These are phyloP conservation scores for Mycogona germanica DNA, from an alignment of 2,888 invertebrate genomes.

Conservation along the genomic window DNA sequence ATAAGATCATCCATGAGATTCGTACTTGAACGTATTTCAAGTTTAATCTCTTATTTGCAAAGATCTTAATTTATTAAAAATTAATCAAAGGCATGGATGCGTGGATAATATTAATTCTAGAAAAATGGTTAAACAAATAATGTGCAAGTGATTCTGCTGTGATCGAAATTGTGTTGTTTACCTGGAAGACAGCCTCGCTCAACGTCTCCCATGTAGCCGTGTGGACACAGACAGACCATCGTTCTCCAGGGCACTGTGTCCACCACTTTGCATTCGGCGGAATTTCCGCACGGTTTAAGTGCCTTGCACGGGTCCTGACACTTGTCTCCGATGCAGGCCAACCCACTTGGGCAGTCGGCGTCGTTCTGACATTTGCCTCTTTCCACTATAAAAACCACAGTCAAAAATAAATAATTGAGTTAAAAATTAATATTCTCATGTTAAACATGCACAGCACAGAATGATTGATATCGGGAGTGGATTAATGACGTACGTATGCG, in stretches of 20 bases:
- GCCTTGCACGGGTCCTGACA: conserved; percentile 52
- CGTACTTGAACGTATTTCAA: no score
- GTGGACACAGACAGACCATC: conserved; percentile 57
- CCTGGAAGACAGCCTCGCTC: conserved; percentile 20
- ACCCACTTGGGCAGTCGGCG: conserved; percentile 61
- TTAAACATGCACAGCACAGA: neutral
- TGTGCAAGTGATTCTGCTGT: no score
- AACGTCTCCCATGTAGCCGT: conserved; percentile 22
- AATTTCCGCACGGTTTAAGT: conserved; percentile 21
- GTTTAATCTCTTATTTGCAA: no score
- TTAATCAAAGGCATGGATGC: no score
- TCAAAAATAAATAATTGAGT: neutral
- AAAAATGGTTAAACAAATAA: neutral
- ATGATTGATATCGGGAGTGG: neutral
- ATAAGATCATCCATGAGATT: no score
- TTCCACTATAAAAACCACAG: conserved; percentile 24
- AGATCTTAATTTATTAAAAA: no score
- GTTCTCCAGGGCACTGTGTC: conserved; percentile 75
- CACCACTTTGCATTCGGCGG: conserved; percentile 54
- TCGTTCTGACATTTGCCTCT: conserved; percentile 57
- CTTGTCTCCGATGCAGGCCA: conserved; percentile 66
- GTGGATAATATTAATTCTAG: neutral
- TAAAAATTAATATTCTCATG: neutral
- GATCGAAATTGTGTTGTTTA: no score
- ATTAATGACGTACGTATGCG: conserved; percentile 12